Evolutionary conservation across 2,888 invertebrate genomes (phyloP).

Genomic region (Parnassius orleans): DNA sequence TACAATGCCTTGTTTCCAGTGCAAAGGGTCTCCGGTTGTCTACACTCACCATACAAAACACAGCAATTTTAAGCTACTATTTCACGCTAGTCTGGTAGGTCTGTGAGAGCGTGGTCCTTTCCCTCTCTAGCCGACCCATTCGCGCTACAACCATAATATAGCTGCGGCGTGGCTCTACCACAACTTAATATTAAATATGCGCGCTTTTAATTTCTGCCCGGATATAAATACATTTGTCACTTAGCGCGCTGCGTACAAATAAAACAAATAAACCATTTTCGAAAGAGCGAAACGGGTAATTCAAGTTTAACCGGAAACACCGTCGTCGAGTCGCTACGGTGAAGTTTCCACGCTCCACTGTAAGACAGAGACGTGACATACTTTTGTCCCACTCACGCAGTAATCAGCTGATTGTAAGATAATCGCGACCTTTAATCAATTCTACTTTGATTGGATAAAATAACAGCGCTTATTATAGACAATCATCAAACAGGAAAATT

Average conservation of each 20-base stretch:
- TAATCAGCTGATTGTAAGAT: conserved; percentile 45
- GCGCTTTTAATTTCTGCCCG: conserved; percentile 1
- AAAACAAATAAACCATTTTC: conserved; percentile 19
- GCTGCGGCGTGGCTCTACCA: too few relatives aligned
- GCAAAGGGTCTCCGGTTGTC: too few relatives aligned
- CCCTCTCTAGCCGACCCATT: too few relatives aligned
- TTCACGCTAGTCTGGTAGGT: too few relatives aligned
- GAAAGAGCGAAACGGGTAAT: conserved; percentile 38
- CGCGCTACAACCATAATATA: too few relatives aligned
- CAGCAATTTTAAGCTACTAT: too few relatives aligned
- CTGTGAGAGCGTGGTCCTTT: too few relatives aligned
- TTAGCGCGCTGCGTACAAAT: conserved; percentile 2
- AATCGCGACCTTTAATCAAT: conserved; percentile 17
- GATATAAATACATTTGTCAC: conserved; percentile 9
- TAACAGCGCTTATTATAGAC: too few relatives aligned
- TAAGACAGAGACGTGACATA: conserved; percentile 26
- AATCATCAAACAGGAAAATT: too few relatives aligned
- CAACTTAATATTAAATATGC: too few relatives aligned
- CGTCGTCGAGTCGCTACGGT: conserved; percentile 37
- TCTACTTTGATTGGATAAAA: conserved; percentile 5
- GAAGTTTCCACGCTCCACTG: conserved; percentile 43
- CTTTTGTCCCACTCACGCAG: conserved; percentile 25
- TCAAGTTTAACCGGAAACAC: conserved; percentile 52
- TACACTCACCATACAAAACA: too few relatives aligned
- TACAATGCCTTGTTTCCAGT: too few relatives aligned